Evolutionary conservation across 1,140 invertebrate genomes (phyloP).

Genomic region (Venturia canescens): DNA sequence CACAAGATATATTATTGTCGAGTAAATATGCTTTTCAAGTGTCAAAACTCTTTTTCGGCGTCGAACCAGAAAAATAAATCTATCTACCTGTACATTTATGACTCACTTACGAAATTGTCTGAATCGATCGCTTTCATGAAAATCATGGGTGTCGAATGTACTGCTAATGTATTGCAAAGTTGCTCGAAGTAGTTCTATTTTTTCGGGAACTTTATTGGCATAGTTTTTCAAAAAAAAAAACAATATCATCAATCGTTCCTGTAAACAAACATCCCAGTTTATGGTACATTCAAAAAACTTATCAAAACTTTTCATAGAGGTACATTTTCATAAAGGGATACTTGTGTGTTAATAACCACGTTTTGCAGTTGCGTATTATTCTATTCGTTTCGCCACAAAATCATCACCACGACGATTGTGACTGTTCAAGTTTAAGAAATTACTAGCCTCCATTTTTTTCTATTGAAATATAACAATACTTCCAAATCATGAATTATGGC

Average conservation of each 20-base stretch:
- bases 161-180: no score
- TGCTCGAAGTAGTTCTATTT: no score
- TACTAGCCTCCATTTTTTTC: no score
- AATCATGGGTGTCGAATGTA: not conserved
- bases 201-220: not conserved
- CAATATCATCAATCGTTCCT: not conserved
- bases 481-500: not conserved
- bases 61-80: conserved; percentile 24
- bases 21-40: not conserved
- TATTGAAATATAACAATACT: no score
- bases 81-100: conserved; percentile 10
- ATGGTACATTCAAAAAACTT: no score
- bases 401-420: no score
- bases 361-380: no score
- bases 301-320: no score
- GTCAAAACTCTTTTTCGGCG: not conserved
- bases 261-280: not conserved
- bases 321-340: no score
- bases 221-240: not conserved
- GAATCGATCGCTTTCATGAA: not conserved
- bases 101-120: conserved; percentile 6
- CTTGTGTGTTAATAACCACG: no score
- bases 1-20: not conserved
- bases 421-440: no score
- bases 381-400: no score